Conservation (phyloP, 2,113 vertebrate species). For the Mobula birostris region DNA sequence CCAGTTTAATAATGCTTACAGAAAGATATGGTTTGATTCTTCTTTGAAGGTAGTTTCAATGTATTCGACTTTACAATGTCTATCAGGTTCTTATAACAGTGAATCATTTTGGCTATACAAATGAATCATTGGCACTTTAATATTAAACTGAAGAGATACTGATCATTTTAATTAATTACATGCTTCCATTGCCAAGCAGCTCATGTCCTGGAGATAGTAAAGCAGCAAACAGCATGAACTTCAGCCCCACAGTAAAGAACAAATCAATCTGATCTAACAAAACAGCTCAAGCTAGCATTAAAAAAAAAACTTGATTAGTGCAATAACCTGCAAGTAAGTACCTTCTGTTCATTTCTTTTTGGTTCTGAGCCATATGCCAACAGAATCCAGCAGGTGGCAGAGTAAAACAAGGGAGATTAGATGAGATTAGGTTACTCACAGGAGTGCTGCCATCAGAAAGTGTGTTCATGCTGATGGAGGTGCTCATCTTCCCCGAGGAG, state of each 20-base stretch:
- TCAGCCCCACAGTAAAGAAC: neutral
- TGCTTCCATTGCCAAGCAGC: neutral
- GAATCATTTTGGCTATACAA: neutral
- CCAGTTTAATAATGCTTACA: neutral
- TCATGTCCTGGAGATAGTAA: neutral
- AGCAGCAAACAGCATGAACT: neutral
- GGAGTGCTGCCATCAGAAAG: conserved; percentile 86
- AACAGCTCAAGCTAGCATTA: neutral
- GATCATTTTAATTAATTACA: neutral
- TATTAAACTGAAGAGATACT: neutral
- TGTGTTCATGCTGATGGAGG: conserved; percentile 86
- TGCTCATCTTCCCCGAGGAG: conserved; percentile 83
- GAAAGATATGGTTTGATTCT: neutral
- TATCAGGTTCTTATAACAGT: neutral
- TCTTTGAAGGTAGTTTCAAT: neutral
- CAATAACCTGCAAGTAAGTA: neutral
- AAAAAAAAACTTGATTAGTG: neutral
- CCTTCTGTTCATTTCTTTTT: neutral
- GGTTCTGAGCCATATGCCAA: neutral
- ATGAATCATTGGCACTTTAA: neutral
- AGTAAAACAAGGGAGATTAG: neutral
- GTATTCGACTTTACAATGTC: neutral
- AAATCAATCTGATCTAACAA: neutral
- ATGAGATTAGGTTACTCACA: conserved; percentile 59
- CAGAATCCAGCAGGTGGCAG: neutral